Conservation (phyloP, 2,797 vertebrate species). For the Sarcophilus harrisii region DNA sequence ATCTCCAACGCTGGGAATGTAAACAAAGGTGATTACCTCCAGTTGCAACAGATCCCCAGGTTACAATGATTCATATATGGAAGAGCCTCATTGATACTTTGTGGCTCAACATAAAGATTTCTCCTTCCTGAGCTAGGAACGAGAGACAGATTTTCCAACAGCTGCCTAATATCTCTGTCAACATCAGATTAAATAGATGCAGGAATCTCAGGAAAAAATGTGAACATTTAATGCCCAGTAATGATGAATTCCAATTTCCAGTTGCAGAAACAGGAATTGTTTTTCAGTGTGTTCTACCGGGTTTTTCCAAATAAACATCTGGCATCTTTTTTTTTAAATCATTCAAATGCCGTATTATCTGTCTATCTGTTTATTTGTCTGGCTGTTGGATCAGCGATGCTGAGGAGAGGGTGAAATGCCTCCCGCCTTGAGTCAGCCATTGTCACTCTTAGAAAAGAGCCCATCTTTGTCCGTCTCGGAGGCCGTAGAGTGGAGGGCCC, state of each 20-base stretch:
- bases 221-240: slow-evolving; percentile 82
- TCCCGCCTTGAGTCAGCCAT: slow-evolving; percentile 62
- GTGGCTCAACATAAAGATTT: slow-evolving; percentile 83
- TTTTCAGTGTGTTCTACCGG: slow-evolving; percentile 80
- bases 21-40: slow-evolving; percentile 76
- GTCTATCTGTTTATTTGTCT: slow-evolving; percentile 73
- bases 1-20: slow-evolving; percentile 20
- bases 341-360: slow-evolving; percentile 72
- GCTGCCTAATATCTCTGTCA: slow-evolving; percentile 88
- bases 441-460: background rate
- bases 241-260: slow-evolving; percentile 85
- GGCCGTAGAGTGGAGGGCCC: background rate
- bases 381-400: slow-evolving; percentile 61
- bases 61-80: slow-evolving; percentile 76
- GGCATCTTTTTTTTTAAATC: slow-evolving; percentile 79
- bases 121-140: slow-evolving; percentile 79
- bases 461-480: background rate
- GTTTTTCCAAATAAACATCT: slow-evolving; percentile 84
- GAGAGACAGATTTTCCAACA: slow-evolving; percentile 87
- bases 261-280: slow-evolving; percentile 82
- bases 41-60: slow-evolving; percentile 52
- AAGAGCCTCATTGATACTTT: slow-evolving; percentile 81
- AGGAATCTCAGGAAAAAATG: slow-evolving; percentile 82
- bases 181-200: slow-evolving; percentile 87
- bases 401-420: slow-evolving; percentile 58